A percentile compares a stretch with the other conserved stretches of the same genome.
These are phyloP conservation scores for Orbicella faveolata DNA, from an alignment of 64 coral and sea anemone species.

Conservation along the genomic window DNA sequence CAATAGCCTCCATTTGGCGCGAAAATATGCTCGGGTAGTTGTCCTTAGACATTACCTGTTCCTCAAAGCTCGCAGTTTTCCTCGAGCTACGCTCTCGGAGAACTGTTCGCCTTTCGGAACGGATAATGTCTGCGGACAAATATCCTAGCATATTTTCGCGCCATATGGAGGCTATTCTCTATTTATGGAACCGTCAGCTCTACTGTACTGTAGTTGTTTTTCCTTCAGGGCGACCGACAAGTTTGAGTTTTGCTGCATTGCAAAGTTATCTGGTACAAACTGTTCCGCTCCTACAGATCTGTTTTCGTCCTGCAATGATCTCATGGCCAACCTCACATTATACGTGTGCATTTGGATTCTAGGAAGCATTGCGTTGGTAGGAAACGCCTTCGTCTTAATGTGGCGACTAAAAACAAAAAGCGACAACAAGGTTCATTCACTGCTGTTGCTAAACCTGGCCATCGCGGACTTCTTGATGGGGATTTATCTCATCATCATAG, in stretches of 20 bases:
- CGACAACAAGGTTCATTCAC: conserved; percentile 80
- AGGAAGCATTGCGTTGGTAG: conserved; percentile 81
- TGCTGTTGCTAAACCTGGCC: conserved; percentile 80
- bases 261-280: conserved; percentile 61
- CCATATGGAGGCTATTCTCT: no score
- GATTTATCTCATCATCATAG: conserved; percentile 72
- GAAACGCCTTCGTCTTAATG: conserved; percentile 85
- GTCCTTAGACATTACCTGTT: no score
- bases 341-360: conserved; percentile 88
- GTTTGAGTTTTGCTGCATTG: conserved; percentile 94
- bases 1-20: no score
- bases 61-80: no score
- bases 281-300: conserved; percentile 88
- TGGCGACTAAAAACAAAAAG: conserved; percentile 85
- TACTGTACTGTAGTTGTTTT: background rate
- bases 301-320: conserved; percentile 78
- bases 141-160: no score
- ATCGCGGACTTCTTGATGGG: conserved; percentile 89
- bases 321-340: conserved; percentile 83
- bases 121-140: no score
- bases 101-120: no score
- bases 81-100: no score
- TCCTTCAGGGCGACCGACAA: conserved; percentile 67
- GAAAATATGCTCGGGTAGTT: no score
- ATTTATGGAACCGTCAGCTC: no score